Base-by-base conservation (phyloP, 1,140 invertebrate species). In the fruit fly (Drosophila melanogaster) region DNA sequence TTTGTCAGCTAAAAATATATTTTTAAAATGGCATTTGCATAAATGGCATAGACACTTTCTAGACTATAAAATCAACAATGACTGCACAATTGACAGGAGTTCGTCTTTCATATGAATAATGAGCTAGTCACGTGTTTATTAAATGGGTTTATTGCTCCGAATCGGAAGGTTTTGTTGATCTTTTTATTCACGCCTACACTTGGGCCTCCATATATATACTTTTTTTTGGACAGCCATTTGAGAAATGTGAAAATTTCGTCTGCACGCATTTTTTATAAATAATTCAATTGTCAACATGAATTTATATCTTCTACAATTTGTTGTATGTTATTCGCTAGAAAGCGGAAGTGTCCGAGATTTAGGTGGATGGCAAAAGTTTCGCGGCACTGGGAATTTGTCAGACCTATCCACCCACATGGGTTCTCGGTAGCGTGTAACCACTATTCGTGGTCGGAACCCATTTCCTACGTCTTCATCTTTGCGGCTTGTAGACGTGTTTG, bases 201-300 rank as follows among this genome's bases (percentile, higher is more conserved):
- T 40, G n/a, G 61, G 15, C n/a, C 30, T 30, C 19, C 3, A 8
- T 49, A 6, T 26, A n/a, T 46, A 24, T 1, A 1, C 6, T 12
- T 14, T 3, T 49, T 57, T 35, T 49, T 10, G 35, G 33, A 19
- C 33, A 33, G 35, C 7, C n/a, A n/a, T n/a, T 40, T 46, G 1
- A 37, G 19, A 26, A 35, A 66, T 60, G 65, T 80, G 50, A 64
- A 69, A 66, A 73, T 83, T 57, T 64, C 30, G 57, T 79, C 77
- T 65, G 76, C 84, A 89, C 84, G 79, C 58, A 89, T 89, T 75
- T 51, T 65, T 81, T 76, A 89, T 83, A 87, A 87, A 83, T 83
- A 79, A 87, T 83, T 87, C 60, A 77, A 89, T 83, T 89, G 76
- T 89, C 76, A 83, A 83, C 79, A 83, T 49, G 64, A 89, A 79